Conservation (phyloP, 2,113 vertebrate species). For the Ctenodactylus gundi region DNA sequence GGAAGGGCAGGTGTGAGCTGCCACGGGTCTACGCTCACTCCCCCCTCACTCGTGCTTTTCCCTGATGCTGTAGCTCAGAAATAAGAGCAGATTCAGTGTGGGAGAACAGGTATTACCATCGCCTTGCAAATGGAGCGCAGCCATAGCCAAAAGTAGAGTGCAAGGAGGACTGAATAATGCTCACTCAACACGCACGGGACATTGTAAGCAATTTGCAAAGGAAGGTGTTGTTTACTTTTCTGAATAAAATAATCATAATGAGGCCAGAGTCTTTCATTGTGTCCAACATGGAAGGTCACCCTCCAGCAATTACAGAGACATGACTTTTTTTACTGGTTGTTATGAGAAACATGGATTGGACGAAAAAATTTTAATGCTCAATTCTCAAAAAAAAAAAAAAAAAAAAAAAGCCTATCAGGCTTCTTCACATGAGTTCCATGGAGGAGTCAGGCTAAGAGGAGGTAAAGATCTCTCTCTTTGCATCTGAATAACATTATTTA, state of each 20-base stretch:
- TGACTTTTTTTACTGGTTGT: not conserved
- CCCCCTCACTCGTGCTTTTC: not conserved
- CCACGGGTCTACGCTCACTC: not conserved
- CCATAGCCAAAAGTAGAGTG: not conserved
- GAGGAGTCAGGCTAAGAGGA: not conserved
- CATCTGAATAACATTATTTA: constrained; percentile 19
- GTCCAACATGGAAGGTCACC: not conserved
- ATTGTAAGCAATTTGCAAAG: not conserved
- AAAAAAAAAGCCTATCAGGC: not conserved
- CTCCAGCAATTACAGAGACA: constrained; percentile 9
- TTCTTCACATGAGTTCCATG: not conserved
- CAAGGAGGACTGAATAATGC: not conserved
- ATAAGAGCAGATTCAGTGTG: not conserved
- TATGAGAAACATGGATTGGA: not conserved
- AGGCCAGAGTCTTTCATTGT: not conserved
- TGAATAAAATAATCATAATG: not conserved
- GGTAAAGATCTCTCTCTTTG: not conserved
- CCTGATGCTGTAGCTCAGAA: not conserved
- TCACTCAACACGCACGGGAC: not conserved
- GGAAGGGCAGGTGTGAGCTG: not conserved
- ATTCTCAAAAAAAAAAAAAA: not conserved
- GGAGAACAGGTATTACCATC: not conserved
- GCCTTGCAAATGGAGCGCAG: not conserved
- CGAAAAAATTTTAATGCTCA: not conserved
- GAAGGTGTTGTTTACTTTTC: constrained; percentile 1